Percentiles rank a stretch among this genome's conserved stretches.
phyloP scores from a whole-genome alignment of 2,888 invertebrate genomes.

The Ennomos fuscantarius region DNA sequence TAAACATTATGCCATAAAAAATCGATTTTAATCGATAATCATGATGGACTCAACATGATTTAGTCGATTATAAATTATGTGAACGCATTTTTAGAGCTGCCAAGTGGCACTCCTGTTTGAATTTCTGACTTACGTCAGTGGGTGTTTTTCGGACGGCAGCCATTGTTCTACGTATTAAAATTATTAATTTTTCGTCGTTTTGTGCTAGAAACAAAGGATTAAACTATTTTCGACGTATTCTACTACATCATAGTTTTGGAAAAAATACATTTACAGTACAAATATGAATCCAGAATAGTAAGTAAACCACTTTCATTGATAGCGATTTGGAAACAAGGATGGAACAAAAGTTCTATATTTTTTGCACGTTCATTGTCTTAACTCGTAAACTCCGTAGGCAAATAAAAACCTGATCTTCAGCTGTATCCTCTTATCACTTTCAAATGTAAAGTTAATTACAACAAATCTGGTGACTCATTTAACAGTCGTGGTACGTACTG shows the following conservation, averaged over 20 bases:
- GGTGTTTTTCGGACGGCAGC: conserved; percentile 83
- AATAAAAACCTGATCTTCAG: conserved; percentile 9
- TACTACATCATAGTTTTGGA: conserved; percentile 63
- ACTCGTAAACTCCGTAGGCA: conserved; percentile 39
- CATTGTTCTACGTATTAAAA: conserved; percentile 80
- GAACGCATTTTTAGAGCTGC: conserved; percentile 77
- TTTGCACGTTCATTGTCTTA: conserved; percentile 73
- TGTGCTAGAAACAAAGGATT: conserved; percentile 77
- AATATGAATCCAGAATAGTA: conserved; percentile 94
- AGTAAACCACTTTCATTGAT: conserved; percentile 81
- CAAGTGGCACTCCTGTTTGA: conserved; percentile 82
- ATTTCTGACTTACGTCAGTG: conserved; percentile 82
- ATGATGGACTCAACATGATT: not conserved
- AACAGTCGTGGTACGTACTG: conserved; percentile 66
- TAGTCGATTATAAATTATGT: conserved; percentile 42
- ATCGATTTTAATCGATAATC: too few relatives aligned
- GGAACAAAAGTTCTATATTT: conserved; percentile 65
- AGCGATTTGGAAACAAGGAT: conserved; percentile 68
- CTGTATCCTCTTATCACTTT: conserved; percentile 6
- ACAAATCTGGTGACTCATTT: conserved; percentile 73
- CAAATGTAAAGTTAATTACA: conserved; percentile 34
- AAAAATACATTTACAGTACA: conserved; percentile 73
- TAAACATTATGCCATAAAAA: too few relatives aligned
- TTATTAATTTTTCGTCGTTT: conserved; percentile 77
- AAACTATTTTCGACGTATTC: conserved; percentile 63